Conservation (phyloP, 1,140 invertebrate species). For the Atta colombica region DNA sequence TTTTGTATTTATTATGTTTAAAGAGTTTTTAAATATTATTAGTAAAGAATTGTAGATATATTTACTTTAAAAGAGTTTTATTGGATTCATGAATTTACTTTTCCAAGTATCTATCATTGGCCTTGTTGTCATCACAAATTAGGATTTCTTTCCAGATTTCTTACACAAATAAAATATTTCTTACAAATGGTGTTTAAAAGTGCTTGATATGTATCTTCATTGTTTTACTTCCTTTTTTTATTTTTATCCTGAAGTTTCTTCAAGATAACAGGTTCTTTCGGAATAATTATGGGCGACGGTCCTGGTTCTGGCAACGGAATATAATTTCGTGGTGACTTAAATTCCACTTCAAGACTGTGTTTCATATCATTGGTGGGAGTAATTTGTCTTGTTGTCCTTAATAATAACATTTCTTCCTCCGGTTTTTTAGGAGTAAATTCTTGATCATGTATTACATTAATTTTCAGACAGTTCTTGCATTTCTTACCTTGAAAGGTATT, state of each 20-base stretch:
- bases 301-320: slow-evolving; percentile 71
- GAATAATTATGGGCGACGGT: slow-evolving; percentile 72
- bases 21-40: neutral
- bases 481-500: slow-evolving; percentile 69
- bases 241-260: slow-evolving; percentile 20
- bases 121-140: slow-evolving; percentile 12
- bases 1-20: neutral
- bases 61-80: neutral
- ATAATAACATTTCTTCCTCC: slow-evolving; percentile 76
- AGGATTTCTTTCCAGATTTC: neutral
- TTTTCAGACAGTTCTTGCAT: slow-evolving; percentile 70
- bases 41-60: neutral
- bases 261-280: slow-evolving; percentile 31
- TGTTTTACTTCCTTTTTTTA: slow-evolving; percentile 62
- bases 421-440: slow-evolving; percentile 68
- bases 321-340: slow-evolving; percentile 82
- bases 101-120: neutral
- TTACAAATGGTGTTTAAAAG: neutral
- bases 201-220: slow-evolving; percentile 40
- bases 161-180: slow-evolving; percentile 28
- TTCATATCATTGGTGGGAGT: slow-evolving; percentile 66
- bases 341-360: slow-evolving; percentile 79
- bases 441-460: slow-evolving; percentile 74
- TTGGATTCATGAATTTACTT: neutral
- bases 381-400: slow-evolving; percentile 73